Evolutionary conservation across 2,113 vertebrate species (phyloP), one percentile per base, ranked within the genome.

Genomic region (Taurulus bubalis): DNA sequence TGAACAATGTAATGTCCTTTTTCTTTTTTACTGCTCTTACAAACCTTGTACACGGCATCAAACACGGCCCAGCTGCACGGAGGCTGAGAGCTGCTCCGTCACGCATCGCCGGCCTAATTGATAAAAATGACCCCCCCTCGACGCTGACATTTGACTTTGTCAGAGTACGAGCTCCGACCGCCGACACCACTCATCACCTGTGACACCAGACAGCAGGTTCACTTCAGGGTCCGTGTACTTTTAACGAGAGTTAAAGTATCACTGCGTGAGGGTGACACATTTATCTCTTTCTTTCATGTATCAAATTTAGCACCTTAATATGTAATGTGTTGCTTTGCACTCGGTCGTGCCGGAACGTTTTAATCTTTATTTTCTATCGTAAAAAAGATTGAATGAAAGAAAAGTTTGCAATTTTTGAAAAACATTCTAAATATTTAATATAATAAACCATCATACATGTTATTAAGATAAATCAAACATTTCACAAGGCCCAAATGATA

Each of bases 41-140:
- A 79, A 47, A 36, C n/a, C 20, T 20, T 1, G 66, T 38, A 20
- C 16, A 30, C 65, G 0, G 7, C 59, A 62, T 64, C 53, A 56
- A 38, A 65, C 82, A 70, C 8, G 82, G 14, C 66, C 12, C 77
- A 83, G 85, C 70, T 87, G 81, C 58, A 56, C 28, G 3, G 62
- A 85, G 68, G 66, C 63, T 7, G 53, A 9, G 1, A 71, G 71
- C 68, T 15, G 40, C 79, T 67, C 75, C 6, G 10, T 40, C 78
- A 84, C 42, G 78, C 84, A 82, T 67, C 28, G 30, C 60, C 60
- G 45, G 60, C 10, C 73, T 75, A 80, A 84, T 70, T 87, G 70
- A 87, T 77, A n/a, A 55, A 78, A 85, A 75, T 22, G 10, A 42
- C 60, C 49, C 65, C 36, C 36, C 67, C 68, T 28, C 7, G 66